Evolutionary conservation across 2,113 vertebrate species (phyloP).

Genomic region (Oceanodroma tethys): DNA sequence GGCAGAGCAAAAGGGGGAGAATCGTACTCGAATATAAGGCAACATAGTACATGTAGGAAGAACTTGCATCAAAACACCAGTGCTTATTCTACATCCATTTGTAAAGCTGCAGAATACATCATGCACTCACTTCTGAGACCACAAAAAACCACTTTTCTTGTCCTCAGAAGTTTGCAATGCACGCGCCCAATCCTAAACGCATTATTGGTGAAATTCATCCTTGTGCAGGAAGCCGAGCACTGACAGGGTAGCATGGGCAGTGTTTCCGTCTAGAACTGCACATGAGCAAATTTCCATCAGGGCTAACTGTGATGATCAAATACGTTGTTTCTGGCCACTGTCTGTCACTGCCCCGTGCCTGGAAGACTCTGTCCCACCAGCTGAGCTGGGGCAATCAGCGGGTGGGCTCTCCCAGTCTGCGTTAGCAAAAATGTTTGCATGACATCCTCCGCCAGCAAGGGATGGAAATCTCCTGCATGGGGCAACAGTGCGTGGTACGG

Average conservation of each 20-base stretch:
- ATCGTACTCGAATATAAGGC: background rate
- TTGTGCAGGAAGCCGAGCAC: background rate
- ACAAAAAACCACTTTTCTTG: background rate
- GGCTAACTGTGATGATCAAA: no score
- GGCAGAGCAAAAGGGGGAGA: background rate
- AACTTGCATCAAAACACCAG: background rate
- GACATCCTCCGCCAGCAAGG: background rate
- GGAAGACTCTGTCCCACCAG: background rate
- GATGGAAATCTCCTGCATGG: slow-evolving; percentile 17
- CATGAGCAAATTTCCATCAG: background rate
- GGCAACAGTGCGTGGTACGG: slow-evolving; percentile 1
- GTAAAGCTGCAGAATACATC: background rate
- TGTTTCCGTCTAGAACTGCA: background rate
- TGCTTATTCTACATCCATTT: background rate
- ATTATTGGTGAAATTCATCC: background rate
- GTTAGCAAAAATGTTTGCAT: background rate
- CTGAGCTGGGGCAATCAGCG: accelerated
- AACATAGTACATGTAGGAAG: background rate
- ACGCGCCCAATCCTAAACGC: background rate
- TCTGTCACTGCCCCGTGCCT: background rate
- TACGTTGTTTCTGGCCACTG: accelerated
- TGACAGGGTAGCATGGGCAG: background rate
- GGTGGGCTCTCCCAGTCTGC: background rate
- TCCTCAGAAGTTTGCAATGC: background rate
- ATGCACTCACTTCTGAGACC: background rate